Conservation (phyloP, 2,113 vertebrate genomes). For the Patagioenas fasciata region DNA sequence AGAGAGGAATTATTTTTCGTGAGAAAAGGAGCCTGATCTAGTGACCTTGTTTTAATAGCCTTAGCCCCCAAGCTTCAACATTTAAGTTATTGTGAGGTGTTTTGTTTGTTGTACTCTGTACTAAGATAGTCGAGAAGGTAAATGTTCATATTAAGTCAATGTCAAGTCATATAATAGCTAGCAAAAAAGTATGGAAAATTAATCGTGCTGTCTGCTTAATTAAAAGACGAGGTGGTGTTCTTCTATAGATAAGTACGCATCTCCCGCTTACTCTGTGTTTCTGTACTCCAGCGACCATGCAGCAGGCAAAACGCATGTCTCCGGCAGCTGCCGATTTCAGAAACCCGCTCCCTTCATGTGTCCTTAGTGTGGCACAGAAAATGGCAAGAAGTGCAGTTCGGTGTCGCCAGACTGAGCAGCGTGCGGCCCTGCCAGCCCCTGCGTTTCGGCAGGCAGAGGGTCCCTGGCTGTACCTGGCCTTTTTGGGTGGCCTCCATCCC, state of each 20-base stretch:
- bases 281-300: neutral
- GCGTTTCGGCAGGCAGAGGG: neutral
- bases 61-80: conserved; percentile 13
- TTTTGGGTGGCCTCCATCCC: neutral
- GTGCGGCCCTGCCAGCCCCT: neutral
- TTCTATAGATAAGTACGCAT: neutral
- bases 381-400: rapidly evolving
- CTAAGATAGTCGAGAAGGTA: conserved; percentile 11
- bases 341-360: rapidly evolving
- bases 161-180: conserved; percentile 50
- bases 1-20: conserved; percentile 52
- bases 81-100: conserved; percentile 27
- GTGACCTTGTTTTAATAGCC: conserved; percentile 6
- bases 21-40: conserved; percentile 15
- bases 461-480: neutral
- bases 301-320: rapidly evolving
- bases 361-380: rapidly evolving
- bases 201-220: conserved; percentile 46
- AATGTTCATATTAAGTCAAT: conserved; percentile 44
- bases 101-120: conserved; percentile 46
- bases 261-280: neutral
- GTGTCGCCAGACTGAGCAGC: neutral
- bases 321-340: neutral
- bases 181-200: conserved; percentile 14
- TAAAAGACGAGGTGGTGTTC: neutral